These are phyloP conservation scores for Montipora capitata DNA, from an alignment of 92 coral and sea anemone genomes.

Conservation along the genomic window DNA sequence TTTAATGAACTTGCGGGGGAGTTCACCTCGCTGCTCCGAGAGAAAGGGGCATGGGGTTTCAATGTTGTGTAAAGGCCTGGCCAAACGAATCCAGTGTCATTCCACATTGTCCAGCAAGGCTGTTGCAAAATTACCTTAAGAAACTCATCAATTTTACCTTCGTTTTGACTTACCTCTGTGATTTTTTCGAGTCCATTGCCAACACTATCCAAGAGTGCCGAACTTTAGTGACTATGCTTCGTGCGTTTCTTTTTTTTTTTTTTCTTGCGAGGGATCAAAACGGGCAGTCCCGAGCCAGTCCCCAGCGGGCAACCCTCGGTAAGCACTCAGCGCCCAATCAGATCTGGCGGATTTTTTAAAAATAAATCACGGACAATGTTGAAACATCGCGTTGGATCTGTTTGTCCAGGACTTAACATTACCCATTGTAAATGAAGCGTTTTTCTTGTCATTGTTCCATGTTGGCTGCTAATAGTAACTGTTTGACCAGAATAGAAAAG, in stretches of 20 bases:
- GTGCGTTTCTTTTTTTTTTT: not conserved
- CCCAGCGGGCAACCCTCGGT: not conserved
- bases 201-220: not conserved
- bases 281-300: not conserved
- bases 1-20: conserved; percentile 65
- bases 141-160: not conserved
- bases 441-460: not conserved
- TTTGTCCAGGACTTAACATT: conserved; percentile 8
- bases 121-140: not conserved
- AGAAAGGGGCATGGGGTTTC: conserved; percentile 54
- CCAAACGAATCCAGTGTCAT: not conserved
- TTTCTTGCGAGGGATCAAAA: not conserved
- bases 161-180: not conserved
- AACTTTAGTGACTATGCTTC: not conserved
- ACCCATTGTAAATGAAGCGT: not conserved
- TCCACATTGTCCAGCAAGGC: not conserved
- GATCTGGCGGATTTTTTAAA: not conserved
- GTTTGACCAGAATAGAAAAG: conserved; percentile 3
- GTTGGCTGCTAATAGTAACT: not conserved
- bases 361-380: not conserved
- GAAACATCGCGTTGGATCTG: not conserved
- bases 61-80: conserved; percentile 14
- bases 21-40: conserved; percentile 51
- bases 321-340: not conserved
- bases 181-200: not conserved